A percentile compares a stretch with the other conserved stretches of the same genome.
These are phyloP conservation scores for Notocelia uddmanniana DNA, from an alignment of 2,888 invertebrate genomes.

Conservation along the genomic window DNA sequence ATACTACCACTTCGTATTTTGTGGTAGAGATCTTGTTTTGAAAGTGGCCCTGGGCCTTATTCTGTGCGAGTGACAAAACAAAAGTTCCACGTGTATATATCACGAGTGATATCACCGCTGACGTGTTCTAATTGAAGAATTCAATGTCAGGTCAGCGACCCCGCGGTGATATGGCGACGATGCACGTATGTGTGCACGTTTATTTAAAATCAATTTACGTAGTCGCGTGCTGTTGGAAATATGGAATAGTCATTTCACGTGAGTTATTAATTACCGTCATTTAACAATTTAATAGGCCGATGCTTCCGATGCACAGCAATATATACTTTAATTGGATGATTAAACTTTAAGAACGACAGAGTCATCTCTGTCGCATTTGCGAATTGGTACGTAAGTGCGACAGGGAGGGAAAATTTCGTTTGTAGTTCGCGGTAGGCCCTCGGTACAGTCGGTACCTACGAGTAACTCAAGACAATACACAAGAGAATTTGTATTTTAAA, in stretches of 20 bases:
- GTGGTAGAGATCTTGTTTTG: neutral
- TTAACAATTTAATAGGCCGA: too few species aligned
- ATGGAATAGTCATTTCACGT: neutral
- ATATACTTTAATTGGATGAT: too few species aligned
- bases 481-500: too few species aligned
- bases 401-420: too few species aligned
- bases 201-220: slow-evolving; percentile 24
- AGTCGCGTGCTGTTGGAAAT: neutral
- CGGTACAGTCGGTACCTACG: too few species aligned
- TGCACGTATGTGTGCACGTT: slow-evolving; percentile 30
- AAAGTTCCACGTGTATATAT: slow-evolving; percentile 38
- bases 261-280: neutral
- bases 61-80: neutral
- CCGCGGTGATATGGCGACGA: slow-evolving; percentile 21
- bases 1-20: too few species aligned
- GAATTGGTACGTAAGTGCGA: too few species aligned
- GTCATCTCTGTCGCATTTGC: too few species aligned
- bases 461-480: too few species aligned
- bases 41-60: neutral
- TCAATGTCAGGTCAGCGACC: slow-evolving; percentile 54
- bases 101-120: slow-evolving; percentile 44
- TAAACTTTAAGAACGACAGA: too few species aligned
- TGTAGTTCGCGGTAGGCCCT: too few species aligned
- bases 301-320: too few species aligned
- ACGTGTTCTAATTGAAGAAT: slow-evolving; percentile 52